Conservation (phyloP, 2,113 vertebrate genomes). For the Rousettus leschenaultii region DNA sequence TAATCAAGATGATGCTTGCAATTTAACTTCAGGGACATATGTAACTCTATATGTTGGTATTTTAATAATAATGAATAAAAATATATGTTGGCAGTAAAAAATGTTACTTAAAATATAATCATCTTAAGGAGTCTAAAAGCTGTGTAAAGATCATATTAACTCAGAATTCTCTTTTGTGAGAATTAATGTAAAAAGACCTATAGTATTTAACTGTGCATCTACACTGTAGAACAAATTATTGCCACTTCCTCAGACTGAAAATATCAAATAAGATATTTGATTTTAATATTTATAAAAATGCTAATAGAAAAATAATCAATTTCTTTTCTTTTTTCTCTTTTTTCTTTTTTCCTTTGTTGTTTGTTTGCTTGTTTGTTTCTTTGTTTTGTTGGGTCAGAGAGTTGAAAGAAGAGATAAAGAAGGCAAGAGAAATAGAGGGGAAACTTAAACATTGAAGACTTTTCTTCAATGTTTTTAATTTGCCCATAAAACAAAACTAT, state of each 20-base stretch:
- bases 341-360: not conserved
- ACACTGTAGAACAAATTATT: not conserved
- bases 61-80: conserved; percentile 82
- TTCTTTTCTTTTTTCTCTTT: not conserved
- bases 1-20: conserved; percentile 74
- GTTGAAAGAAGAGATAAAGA: not conserved
- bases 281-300: not conserved
- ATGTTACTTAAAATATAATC: conserved; percentile 52
- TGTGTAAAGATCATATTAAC: conserved; percentile 6
- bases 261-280: not conserved
- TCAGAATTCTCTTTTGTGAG: not conserved
- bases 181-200: not conserved
- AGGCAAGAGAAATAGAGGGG: not conserved
- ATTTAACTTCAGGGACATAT: conserved; percentile 78
- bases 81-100: conserved; percentile 71
- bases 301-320: not conserved
- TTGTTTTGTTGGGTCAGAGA: not conserved
- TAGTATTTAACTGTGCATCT: not conserved
- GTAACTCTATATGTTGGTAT: conserved; percentile 71
- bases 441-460: not conserved
- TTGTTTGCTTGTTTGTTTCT: not conserved
- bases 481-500: not conserved
- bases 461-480: not conserved
- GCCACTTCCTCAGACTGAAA: not conserved
- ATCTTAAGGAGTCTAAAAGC: conserved; percentile 45